These are phyloP conservation scores for Trichoplusia ni DNA, from an alignment of 1,140 invertebrate species.

Conservation along the genomic window DNA sequence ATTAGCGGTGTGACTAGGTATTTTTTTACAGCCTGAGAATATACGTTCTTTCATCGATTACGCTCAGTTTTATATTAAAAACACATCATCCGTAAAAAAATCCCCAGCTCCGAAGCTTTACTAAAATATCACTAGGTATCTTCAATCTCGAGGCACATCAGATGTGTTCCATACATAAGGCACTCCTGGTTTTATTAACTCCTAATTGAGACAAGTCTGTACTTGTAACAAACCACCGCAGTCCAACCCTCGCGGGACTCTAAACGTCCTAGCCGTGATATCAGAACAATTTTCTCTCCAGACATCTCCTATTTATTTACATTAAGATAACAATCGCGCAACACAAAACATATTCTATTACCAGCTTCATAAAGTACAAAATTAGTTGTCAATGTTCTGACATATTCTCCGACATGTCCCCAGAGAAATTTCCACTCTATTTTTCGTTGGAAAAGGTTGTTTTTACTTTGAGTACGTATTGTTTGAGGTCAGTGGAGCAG, in stretches of 20 bases:
- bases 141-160: too few species aligned
- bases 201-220: conserved; percentile 9
- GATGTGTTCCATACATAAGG: too few species aligned
- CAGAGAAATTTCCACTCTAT: conserved; percentile 29
- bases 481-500: conserved; percentile 49
- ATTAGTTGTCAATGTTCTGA: conserved; percentile 14
- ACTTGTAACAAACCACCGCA: conserved; percentile 1
- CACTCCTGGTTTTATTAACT: neutral
- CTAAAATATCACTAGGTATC: too few species aligned
- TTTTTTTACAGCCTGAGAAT: too few species aligned
- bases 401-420: neutral
- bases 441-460: neutral
- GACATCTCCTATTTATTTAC: conserved; percentile 44
- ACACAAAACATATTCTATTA: conserved; percentile 40
- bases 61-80: too few species aligned
- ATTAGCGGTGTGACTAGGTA: too few species aligned
- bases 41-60: too few species aligned
- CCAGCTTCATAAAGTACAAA: conserved; percentile 33
- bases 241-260: neutral
- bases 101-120: too few species aligned
- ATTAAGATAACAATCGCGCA: conserved; percentile 38
- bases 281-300: conserved; percentile 45
- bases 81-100: too few species aligned
- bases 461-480: conserved; percentile 16
- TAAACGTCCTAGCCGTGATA: conserved; percentile 31